Conservation (phyloP, 2,113 vertebrate genomes). For the Lamprotornis superbus region DNA sequence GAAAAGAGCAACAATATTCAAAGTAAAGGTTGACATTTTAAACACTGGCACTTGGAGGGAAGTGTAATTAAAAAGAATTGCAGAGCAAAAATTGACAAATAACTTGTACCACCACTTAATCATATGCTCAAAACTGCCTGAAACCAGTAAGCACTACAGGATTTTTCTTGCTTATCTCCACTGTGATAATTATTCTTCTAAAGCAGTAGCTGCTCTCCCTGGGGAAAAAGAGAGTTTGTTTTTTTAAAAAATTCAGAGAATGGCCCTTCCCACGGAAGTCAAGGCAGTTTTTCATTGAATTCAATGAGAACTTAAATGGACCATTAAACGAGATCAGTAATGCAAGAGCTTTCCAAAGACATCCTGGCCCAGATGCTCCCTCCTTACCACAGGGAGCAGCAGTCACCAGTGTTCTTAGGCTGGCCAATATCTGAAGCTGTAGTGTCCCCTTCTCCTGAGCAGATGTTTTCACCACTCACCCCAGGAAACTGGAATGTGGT, state of each 20-base stretch:
- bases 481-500: fast-evolving
- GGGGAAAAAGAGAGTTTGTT: not conserved
- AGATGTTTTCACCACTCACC: not conserved
- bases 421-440: not conserved
- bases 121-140: not conserved
- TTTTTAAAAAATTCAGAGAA: not conserved
- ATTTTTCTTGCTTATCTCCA: not conserved
- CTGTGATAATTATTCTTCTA: not conserved
- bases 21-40: conserved; percentile 39
- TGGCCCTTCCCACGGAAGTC: conserved; percentile 13
- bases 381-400: not conserved
- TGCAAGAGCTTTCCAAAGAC: not conserved
- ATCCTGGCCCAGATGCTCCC: not conserved
- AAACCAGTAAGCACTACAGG: not conserved
- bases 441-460: not conserved
- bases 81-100: conserved; percentile 18
- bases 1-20: conserved; percentile 40
- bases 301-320: not conserved
- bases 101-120: not conserved
- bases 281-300: not conserved
- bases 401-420: fast-evolving
- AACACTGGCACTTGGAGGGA: conserved; percentile 5
- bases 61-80: not conserved
- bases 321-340: not conserved
- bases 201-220: not conserved